A percentile compares a stretch with the other conserved stretches of the same genome.
These are phyloP conservation scores for Umimayanthus kanabou DNA, from an alignment of 92 coral and sea anemone genomes.

Conservation along the genomic window DNA sequence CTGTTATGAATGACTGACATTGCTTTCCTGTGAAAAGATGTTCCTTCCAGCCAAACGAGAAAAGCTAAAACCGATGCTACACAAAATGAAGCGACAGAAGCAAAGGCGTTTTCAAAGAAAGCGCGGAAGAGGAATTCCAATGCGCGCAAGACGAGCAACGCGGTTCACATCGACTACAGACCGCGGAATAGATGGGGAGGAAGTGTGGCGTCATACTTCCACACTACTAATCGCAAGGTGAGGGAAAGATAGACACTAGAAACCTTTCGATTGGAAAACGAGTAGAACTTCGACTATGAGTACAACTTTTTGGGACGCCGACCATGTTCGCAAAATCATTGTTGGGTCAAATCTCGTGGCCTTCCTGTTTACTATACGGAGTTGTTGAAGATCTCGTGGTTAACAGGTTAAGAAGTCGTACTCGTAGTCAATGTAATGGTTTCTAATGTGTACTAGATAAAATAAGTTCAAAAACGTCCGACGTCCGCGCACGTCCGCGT, in stretches of 20 bases:
- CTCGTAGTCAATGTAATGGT: too few relatives aligned
- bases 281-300: too few relatives aligned
- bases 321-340: too few relatives aligned
- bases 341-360: too few relatives aligned
- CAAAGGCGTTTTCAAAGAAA: neutral
- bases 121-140: neutral
- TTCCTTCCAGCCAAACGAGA: slow-evolving; percentile 31
- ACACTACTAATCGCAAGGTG: slow-evolving; percentile 39
- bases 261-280: too few relatives aligned
- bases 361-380: too few relatives aligned
- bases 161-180: slow-evolving; percentile 5
- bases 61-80: neutral
- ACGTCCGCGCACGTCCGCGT: too few relatives aligned
- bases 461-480: too few relatives aligned
- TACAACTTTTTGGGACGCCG: too few relatives aligned
- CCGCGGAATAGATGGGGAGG: slow-evolving; percentile 41
- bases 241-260: neutral
- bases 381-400: too few relatives aligned
- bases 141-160: slow-evolving; percentile 4
- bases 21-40: neutral
- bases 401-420: too few relatives aligned
- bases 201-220: slow-evolving; percentile 35
- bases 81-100: neutral
- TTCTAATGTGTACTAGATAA: too few relatives aligned
- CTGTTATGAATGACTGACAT: neutral